phyloP scores from a whole-genome alignment of 1,140 invertebrate species.

The Drosophila pruinosa region DNA sequence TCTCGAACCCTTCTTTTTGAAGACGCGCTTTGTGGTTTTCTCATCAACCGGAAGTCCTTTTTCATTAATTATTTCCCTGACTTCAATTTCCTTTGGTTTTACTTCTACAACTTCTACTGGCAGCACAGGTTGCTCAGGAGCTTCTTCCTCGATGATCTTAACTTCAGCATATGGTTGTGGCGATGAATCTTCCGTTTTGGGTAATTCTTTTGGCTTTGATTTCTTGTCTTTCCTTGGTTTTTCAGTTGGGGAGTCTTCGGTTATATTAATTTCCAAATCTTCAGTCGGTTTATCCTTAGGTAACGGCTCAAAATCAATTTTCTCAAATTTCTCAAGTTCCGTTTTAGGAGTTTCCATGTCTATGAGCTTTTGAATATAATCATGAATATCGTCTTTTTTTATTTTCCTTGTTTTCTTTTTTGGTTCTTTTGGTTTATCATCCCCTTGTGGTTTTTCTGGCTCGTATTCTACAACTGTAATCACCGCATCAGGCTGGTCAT shows the following conservation, averaged over 20 bases:
- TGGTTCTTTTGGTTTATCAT: conserved; percentile 62
- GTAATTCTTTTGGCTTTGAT: conserved; percentile 29
- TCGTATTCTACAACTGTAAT: conserved; percentile 73
- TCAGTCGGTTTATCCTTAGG: conserved; percentile 68
- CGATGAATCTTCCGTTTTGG: conserved; percentile 5
- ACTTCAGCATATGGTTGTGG: conserved; percentile 48
- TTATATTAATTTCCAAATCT: not conserved
- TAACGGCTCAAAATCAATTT: conserved; percentile 68
- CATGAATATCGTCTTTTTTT: conserved; percentile 72
- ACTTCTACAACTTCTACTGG: conserved; percentile 67
- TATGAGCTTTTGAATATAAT: conserved; percentile 73
- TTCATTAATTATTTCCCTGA: conserved; percentile 58
- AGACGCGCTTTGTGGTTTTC: conserved; percentile 78
- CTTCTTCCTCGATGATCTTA: conserved; percentile 55
- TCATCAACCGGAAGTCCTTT: conserved; percentile 72
- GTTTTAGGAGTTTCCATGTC: conserved; percentile 79
- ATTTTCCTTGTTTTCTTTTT: conserved; percentile 72
- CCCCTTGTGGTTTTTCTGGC: conserved; percentile 44
- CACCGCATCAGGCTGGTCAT: conserved; percentile 79
- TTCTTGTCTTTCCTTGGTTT: conserved; percentile 62
- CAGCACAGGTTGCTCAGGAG: conserved; percentile 24
- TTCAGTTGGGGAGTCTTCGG: conserved; percentile 38
- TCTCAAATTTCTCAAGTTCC: conserved; percentile 79
- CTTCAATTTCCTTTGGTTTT: conserved; percentile 60
- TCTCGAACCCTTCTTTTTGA: conserved; percentile 80